Evolutionary conservation across 2,113 vertebrate genomes (phyloP).

Genomic region (Nipponia nippon): DNA sequence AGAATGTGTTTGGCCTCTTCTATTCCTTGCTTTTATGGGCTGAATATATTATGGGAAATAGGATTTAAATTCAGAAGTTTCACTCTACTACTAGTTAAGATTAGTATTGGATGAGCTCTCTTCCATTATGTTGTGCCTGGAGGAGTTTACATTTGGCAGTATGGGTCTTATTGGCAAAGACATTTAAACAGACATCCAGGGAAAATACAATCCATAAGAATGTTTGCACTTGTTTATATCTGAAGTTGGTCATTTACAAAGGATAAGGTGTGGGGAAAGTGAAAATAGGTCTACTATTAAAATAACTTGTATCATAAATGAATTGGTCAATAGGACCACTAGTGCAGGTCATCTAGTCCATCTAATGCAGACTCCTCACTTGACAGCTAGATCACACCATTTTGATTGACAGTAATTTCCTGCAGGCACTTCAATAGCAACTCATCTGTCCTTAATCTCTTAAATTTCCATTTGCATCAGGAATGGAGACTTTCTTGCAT

Average conservation of each 20-base stretch:
- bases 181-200: not conserved
- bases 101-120: not conserved
- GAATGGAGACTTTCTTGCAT: not conserved
- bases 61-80: not conserved
- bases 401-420: not conserved
- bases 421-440: not conserved
- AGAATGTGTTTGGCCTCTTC: not conserved
- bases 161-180: not conserved
- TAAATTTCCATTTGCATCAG: slow-evolving; percentile 14
- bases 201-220: not conserved
- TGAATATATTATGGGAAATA: not conserved
- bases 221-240: not conserved
- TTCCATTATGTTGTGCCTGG: not conserved
- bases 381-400: not conserved
- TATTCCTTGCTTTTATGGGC: not conserved
- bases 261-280: not conserved
- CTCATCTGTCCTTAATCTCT: not conserved
- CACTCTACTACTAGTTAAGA: not conserved
- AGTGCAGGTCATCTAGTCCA: not conserved
- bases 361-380: not conserved
- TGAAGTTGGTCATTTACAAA: not conserved
- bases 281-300: not conserved
- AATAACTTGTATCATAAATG: not conserved
- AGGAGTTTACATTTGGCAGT: not conserved
- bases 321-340: not conserved